Conservation (phyloP, 2,888 invertebrate genomes). For the Sinelater perroti region DNA sequence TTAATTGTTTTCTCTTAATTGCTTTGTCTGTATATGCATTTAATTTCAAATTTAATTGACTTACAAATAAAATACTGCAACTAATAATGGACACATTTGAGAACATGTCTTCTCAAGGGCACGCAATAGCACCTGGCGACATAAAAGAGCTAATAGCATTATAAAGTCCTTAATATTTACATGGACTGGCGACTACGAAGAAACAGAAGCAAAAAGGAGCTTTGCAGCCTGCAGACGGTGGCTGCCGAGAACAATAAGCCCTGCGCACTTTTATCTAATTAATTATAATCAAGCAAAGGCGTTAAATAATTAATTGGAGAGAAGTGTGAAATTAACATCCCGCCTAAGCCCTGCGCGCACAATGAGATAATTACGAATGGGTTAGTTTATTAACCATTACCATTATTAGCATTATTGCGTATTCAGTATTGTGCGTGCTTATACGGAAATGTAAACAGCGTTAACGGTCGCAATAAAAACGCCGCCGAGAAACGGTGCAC, state of each 20-base stretch:
- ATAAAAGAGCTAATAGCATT: no score
- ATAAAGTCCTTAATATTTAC: no score
- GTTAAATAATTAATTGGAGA: slow-evolving; percentile 28
- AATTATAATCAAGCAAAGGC: slow-evolving; percentile 29
- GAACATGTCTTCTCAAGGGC: no score
- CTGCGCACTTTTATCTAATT: slow-evolving; percentile 19
- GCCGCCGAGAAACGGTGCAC: slow-evolving; percentile 4
- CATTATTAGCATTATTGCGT: slow-evolving; percentile 22
- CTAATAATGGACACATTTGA: no score
- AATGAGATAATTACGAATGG: slow-evolving; percentile 28
- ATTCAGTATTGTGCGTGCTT: slow-evolving; percentile 21
- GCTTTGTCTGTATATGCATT: no score
- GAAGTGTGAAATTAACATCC: slow-evolving; percentile 27
- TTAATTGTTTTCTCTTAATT: no score
- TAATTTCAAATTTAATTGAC: no score
- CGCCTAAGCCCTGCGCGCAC: slow-evolving; percentile 19
- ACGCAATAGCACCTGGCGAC: no score
- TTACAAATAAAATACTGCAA: no score
- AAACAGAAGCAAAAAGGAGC: no score
- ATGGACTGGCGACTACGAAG: no score
- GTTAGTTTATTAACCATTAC: slow-evolving; percentile 25
- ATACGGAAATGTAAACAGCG: slow-evolving; percentile 14
- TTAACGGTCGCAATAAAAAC: slow-evolving; percentile 17
- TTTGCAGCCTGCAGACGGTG: slow-evolving; percentile 4
- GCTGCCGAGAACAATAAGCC: slow-evolving; percentile 16